Percentiles rank a stretch among this genome's conserved stretches.
Evolutionary conservation across 2,888 invertebrate genomes (phyloP).

Genomic region (Lordiphosa fenestrarum): DNA sequence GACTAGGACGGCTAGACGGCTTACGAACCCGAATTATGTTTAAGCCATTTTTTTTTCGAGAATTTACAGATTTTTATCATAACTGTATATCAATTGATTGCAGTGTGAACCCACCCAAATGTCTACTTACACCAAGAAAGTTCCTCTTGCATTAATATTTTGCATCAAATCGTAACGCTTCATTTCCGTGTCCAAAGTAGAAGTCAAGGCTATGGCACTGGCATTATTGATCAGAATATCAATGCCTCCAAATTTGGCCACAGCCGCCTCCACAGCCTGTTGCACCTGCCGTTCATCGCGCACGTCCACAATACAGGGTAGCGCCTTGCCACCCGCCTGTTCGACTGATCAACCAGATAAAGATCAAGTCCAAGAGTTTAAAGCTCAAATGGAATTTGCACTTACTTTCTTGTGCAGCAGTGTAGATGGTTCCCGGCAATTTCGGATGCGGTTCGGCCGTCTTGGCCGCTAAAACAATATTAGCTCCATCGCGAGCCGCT

Average conservation of each 20-base stretch:
- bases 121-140: conserved; percentile 91
- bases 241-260: conserved; percentile 93
- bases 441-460: conserved; percentile 88
- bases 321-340: conserved; percentile 88
- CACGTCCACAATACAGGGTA: conserved; percentile 91
- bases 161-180: conserved; percentile 98
- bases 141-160: conserved; percentile 95
- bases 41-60: too few relatives aligned
- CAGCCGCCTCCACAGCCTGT: conserved; percentile 85
- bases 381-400: too few relatives aligned
- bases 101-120: too few relatives aligned
- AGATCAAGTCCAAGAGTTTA: conserved; percentile 7
- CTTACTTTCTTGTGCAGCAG: conserved; percentile 90
- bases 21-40: too few relatives aligned
- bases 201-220: conserved; percentile 93
- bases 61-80: too few relatives aligned
- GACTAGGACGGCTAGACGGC: too few relatives aligned
- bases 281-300: conserved; percentile 87
- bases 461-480: conserved; percentile 92
- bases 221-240: conserved; percentile 98
- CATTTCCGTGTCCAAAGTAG: conserved; percentile 93
- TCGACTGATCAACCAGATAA: conserved; percentile 83
- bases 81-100: too few relatives aligned
- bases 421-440: conserved; percentile 88
- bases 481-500: conserved; percentile 92